Conservation (phyloP, 2,797 vertebrate species). For the Coilia nasus region DNA sequence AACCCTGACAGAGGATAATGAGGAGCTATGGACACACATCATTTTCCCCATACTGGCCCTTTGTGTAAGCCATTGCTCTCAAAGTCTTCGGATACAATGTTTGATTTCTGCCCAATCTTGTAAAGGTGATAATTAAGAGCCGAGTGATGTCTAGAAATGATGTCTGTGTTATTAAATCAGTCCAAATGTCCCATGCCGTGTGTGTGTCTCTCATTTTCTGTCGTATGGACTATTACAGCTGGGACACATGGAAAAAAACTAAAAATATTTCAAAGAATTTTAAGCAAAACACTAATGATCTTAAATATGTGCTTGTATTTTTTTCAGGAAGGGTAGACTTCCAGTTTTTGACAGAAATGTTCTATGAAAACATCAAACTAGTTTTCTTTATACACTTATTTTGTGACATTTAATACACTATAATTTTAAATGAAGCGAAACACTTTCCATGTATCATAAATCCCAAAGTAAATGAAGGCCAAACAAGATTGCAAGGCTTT, state of each 20-base stretch:
- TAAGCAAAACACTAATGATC: not conserved
- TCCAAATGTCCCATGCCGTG: conserved; percentile 36
- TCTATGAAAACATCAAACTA: not conserved
- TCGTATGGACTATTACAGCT: not conserved
- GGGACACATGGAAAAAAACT: not conserved
- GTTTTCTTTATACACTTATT: not conserved
- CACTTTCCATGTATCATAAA: no score
- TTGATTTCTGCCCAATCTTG: conserved; percentile 32
- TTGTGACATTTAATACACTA: not conserved
- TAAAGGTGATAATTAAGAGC: conserved; percentile 59
- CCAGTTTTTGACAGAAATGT: not conserved
- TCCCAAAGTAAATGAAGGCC: not conserved
- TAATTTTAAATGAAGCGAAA: not conserved
- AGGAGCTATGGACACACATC: conserved; percentile 36
- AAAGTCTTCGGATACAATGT: conserved; percentile 35
- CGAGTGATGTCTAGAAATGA: conserved; percentile 47
- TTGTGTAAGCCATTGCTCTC: conserved; percentile 44
- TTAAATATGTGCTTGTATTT: not conserved
- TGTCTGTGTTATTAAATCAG: conserved; percentile 50
- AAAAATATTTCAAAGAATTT: not conserved
- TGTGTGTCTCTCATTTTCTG: conserved; percentile 37
- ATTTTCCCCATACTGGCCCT: conserved; percentile 29
- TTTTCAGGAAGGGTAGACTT: not conserved
- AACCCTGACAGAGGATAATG: conserved; percentile 52
- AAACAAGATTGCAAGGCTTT: not conserved